Percentiles rank a stretch among this genome's conserved stretches.
Conservation (phyloP, 2,113 vertebrate genomes). For the Erythrolamprus reginae region DNA sequence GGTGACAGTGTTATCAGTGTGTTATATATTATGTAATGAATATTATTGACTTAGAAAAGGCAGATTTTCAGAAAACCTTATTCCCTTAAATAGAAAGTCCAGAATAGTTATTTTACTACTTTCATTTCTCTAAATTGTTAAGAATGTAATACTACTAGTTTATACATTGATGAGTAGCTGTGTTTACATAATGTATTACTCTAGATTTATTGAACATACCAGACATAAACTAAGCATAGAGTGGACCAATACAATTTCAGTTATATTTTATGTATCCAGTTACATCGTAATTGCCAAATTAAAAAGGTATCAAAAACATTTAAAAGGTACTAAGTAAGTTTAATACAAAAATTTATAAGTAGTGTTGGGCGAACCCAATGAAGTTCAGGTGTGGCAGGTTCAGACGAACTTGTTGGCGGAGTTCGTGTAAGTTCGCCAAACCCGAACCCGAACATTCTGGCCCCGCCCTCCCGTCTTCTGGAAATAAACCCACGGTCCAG, state of each 20-base stretch:
- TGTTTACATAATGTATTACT: background rate
- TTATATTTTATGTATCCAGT: background rate
- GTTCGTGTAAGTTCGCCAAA: too few species aligned
- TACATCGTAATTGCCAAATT: background rate
- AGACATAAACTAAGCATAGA: background rate
- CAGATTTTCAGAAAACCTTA: background rate
- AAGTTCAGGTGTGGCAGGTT: too few species aligned
- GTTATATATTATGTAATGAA: background rate
- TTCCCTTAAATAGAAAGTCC: background rate
- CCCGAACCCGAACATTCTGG: too few species aligned
- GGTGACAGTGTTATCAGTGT: background rate
- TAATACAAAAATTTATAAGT: conserved; percentile 12
- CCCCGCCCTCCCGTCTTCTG: too few species aligned
- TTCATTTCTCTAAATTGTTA: background rate
- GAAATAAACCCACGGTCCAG: too few species aligned
- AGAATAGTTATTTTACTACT: background rate
- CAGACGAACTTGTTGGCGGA: too few species aligned
- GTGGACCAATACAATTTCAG: background rate
- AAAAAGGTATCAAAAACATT: background rate
- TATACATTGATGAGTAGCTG: background rate
- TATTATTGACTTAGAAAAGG: background rate
- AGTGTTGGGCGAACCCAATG: too few species aligned
- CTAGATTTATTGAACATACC: background rate
- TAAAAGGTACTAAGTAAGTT: background rate
- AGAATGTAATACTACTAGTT: background rate